A percentile compares a stretch with the other conserved stretches of the same genome.
phyloP scores from a whole-genome alignment of 1,140 invertebrate genomes.

The Tetraneura akinire region DNA sequence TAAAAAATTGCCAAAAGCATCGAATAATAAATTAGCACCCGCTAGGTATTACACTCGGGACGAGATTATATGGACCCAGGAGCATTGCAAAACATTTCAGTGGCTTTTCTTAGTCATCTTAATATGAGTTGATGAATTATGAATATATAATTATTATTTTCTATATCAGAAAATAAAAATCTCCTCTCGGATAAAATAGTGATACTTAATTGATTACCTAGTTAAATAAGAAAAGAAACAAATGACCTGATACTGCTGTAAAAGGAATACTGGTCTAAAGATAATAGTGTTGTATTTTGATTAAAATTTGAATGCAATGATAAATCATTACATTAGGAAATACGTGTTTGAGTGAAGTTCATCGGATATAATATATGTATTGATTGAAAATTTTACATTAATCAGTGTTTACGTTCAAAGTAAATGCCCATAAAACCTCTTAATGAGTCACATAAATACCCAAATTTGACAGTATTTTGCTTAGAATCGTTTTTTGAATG shows the following conservation, averaged over 20 bases:
- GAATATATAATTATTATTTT: not conserved
- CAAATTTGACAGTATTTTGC: too few species aligned
- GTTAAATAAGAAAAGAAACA: not conserved
- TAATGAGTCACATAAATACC: too few species aligned
- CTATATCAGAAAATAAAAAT: constrained; percentile 2
- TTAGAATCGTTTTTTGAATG: too few species aligned
- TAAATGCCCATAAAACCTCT: too few species aligned
- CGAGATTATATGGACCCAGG: not conserved
- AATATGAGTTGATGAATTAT: constrained; percentile 23
- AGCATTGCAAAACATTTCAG: not conserved
- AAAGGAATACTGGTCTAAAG: too few species aligned
- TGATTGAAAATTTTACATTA: too few species aligned
- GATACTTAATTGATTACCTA: not conserved
- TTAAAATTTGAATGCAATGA: not conserved
- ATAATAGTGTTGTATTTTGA: too few species aligned
- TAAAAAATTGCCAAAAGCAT: not conserved
- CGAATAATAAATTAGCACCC: not conserved
- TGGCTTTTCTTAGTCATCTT: not conserved
- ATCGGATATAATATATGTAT: too few species aligned
- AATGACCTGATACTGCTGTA: too few species aligned
- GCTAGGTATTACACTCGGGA: not conserved
- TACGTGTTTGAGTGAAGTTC: not conserved
- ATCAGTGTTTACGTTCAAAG: too few species aligned
- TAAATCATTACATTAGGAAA: not conserved
- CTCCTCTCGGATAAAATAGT: not conserved